Evolutionary conservation across 2,888 invertebrate species (phyloP).

Genomic region (Agrypnus murinus): DNA sequence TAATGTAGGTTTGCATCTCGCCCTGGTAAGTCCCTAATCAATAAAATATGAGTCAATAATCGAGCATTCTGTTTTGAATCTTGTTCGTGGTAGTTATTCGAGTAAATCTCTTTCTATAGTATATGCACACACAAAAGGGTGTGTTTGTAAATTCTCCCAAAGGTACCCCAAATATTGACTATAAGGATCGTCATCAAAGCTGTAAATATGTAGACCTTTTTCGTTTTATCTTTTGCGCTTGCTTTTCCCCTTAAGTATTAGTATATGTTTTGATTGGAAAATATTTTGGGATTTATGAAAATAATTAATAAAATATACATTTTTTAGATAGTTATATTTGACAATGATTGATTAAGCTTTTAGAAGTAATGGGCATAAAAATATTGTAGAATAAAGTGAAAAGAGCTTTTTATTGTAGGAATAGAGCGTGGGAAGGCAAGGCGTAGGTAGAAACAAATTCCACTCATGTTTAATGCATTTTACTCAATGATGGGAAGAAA

Average conservation of each 20-base stretch:
- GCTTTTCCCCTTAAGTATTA: too few species aligned
- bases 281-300: not conserved
- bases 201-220: conserved; percentile 7
- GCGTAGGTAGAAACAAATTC: too few species aligned
- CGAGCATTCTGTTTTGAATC: too few species aligned
- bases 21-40: too few species aligned
- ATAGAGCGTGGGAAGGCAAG: too few species aligned
- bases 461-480: conserved; percentile 11
- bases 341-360: conserved; percentile 1
- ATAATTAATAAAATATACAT: not conserved
- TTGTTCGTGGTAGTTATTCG: not conserved
- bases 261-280: not conserved
- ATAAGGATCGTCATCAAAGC: conserved; percentile 6
- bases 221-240: not conserved
- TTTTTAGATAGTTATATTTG: not conserved
- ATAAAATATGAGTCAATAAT: too few species aligned
- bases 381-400: too few species aligned
- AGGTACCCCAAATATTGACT: conserved; percentile 14
- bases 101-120: not conserved
- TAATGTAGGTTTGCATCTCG: too few species aligned
- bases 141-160: conserved; percentile 6
- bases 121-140: not conserved
- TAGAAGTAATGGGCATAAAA: too few species aligned
- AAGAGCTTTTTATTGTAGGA: too few species aligned
- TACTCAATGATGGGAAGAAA: conserved; percentile 3